phyloP scores from a whole-genome alignment of 1,140 invertebrate species.

The Panulirus ornatus region DNA sequence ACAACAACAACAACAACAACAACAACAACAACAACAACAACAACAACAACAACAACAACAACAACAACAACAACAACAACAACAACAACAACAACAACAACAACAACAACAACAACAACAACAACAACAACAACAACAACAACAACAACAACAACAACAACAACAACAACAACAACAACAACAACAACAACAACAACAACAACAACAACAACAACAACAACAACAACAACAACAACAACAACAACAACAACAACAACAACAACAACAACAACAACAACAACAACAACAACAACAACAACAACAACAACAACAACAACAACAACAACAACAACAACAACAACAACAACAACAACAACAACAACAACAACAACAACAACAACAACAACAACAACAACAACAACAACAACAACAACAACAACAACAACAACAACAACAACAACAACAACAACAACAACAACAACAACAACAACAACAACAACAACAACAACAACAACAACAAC shows the following conservation, averaged over 20 bases:
- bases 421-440: neutral
- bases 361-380: neutral
- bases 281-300: neutral
- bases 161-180: neutral
- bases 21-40: no score
- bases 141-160: neutral
- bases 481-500: neutral
- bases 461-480: neutral
- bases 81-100: no score
- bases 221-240: no score
- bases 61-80: no score
- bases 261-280: neutral
- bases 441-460: neutral
- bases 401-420: neutral
- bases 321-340: neutral
- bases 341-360: constrained; percentile 11
- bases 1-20: no score
- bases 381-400: neutral
- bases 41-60: no score
- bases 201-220: neutral
- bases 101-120: no score
- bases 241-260: neutral
- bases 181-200: neutral
- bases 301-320: neutral
- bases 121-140: neutral